Evolutionary conservation across 2,797 vertebrate genomes (phyloP), one percentile per base, ranked within the genome.

Genomic region (Spinus pinus): DNA sequence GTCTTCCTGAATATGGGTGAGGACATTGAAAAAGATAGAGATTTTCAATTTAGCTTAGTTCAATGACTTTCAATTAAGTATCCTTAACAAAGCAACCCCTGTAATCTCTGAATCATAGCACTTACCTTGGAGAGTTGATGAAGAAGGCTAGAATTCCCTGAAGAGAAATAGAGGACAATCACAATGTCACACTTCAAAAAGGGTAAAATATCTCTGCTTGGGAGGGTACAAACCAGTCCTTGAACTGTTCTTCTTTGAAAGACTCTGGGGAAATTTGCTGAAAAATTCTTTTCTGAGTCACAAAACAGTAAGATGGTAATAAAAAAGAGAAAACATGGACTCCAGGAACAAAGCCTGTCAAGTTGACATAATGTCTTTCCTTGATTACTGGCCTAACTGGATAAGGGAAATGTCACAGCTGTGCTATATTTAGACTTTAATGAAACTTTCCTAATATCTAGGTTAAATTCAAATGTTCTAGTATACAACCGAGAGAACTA

Each of bases 91-190:
- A 82, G 39, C 2, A 0, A 66, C 41, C 14, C 17, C 17, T 3
- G 25, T 86, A 94, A 88, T 88, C 79, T 94, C 60, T 91, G 82
- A 95, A 88, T 91, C 60, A 77, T 49, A 56, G 51, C 33, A 51
- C 82, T 90, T 90, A 41, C 39, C 47, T 83, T 50, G 56, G 60
- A 73, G 67, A 87, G 28, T 0, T 73, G 51, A 54, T 74, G 56
- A 78, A 90, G 81, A 41, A 86, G 58, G 62, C 31, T 23, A 80
- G 64, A 81, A 95, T 80, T 77, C 64, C 56, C 90, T n/a, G 37
- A 77, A 72, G 67, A 90, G 37, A 80, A 56, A 89, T 69, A 77
- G 31, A 90, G 30, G 49, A 31, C 33, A 83, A 60, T 53, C 37
- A 56, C 44, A 93, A 75, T 80, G 65, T 60, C 49, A 83, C 14